Conservation (phyloP, 2,888 invertebrate genomes). For the Apodemia zela region DNA sequence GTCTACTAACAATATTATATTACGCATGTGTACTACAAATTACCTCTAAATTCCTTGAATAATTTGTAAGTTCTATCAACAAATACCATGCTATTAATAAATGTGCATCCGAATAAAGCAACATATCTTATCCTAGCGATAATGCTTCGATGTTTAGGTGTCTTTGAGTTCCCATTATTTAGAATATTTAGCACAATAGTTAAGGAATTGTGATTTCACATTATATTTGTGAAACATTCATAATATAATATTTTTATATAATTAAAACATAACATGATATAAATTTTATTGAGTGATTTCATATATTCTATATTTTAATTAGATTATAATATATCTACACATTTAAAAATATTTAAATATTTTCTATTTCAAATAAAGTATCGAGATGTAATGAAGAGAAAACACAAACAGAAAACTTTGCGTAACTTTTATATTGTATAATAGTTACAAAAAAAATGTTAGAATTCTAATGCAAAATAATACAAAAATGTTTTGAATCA, state of each 20-base stretch:
- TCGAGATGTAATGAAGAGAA: not conserved
- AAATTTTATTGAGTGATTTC: too few species aligned
- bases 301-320: not conserved
- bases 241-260: slow-evolving; percentile 14
- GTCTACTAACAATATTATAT: not conserved
- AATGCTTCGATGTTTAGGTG: not conserved
- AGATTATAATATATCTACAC: slow-evolving; percentile 18
- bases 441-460: too few species aligned
- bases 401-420: too few species aligned
- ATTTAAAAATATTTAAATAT: too few species aligned
- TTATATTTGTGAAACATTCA: too few species aligned
- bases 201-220: not conserved
- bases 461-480: too few species aligned
- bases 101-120: slow-evolving; percentile 8
- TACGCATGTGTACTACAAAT: not conserved
- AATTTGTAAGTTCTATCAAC: not conserved
- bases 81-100: not conserved
- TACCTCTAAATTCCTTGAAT: not conserved
- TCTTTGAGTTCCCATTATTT: not conserved
- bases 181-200: slow-evolving; percentile 16
- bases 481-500: too few species aligned
- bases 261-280: slow-evolving; percentile 10
- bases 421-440: too few species aligned
- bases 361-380: too few species aligned
- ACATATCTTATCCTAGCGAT: not conserved